Evolutionary conservation across 2,888 invertebrate species (phyloP), one percentile per base, ranked within the genome.

Genomic region (Tachina grossa): DNA sequence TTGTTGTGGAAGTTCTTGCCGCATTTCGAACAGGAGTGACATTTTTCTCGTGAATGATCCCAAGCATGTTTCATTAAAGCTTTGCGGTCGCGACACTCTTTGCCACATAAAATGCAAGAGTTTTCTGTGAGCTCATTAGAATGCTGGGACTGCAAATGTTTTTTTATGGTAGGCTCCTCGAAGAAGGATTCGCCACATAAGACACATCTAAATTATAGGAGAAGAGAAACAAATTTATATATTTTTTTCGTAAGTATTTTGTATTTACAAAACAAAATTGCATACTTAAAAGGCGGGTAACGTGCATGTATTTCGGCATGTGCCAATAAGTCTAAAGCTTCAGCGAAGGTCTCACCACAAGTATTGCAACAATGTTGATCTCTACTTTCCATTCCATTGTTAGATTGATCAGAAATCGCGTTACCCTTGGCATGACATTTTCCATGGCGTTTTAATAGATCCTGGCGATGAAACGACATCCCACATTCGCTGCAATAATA

Each of bases 251-350:
- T 41, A 63, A n/a, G 9, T 43, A 11, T 39, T 10, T 9, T 2
- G 5, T 4, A 65, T 31, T 63, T 49, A 14, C 10, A 39, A 8
- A 41, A 19, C 4, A 1, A 31, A n/a, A 39, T 85, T 88, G 86
- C 88, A 88, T 87, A 93, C 93, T 93, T 93, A 82, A 93, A 93
- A 14, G 94, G 94, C 66, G 94, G 93, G 80, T 93, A 94, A 89
- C 95, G 93, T 57, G 96, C 95, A 92, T 97, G 97, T 8, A 95
- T 93, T 93, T 97, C 96, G 0, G 96, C 96, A 92, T 97, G 97
- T 22, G 96, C 96, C 61, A 96, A 93, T 87, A 97, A 93, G 91
- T 96, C 96, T 89, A 96, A 92, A 74, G 96, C 96, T 93, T 96
- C 96, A 57, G 95, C 94, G 91, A 96, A 97, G 85, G 94, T 94